Percentiles rank a stretch among this genome's conserved stretches.
Evolutionary conservation across 1,140 invertebrate genomes (phyloP).

Genomic region (Aphelinus atriplicis): DNA sequence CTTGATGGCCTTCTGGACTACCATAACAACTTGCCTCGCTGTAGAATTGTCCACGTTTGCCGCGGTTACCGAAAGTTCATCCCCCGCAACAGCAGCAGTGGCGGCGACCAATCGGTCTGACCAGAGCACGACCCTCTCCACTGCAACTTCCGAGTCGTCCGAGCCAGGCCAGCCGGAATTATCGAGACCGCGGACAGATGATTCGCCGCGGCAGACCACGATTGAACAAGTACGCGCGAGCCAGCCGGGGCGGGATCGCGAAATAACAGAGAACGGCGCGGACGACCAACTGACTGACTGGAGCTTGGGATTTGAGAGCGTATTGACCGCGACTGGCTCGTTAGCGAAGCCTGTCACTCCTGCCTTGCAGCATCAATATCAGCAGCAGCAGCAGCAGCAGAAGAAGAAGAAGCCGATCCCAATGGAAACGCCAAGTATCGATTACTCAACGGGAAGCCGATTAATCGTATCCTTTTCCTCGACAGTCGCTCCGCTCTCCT

Average conservation of each 20-base stretch:
- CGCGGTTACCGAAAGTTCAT: neutral
- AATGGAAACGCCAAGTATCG: slow-evolving; percentile 1
- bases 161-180: neutral
- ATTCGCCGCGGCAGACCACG: neutral
- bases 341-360: no score
- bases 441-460: neutral
- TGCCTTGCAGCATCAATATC: neutral
- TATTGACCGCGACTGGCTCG: no score
- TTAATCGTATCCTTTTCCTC: neutral
- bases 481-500: neutral
- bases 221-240: no score
- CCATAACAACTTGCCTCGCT: slow-evolving; percentile 2
- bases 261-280: no score
- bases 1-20: slow-evolving; percentile 36
- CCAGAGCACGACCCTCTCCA: neutral
- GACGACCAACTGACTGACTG: no score
- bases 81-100: no score
- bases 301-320: no score
- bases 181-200: neutral
- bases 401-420: neutral
- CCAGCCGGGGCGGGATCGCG: no score
- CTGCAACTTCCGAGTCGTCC: neutral
- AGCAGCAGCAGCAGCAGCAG: neutral
- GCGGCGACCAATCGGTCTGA: neutral
- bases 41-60: slow-evolving; percentile 5